Evolutionary conservation across 2,888 invertebrate species (phyloP), one percentile per base, ranked within the genome.

Genomic region (Lasiommata megera): DNA sequence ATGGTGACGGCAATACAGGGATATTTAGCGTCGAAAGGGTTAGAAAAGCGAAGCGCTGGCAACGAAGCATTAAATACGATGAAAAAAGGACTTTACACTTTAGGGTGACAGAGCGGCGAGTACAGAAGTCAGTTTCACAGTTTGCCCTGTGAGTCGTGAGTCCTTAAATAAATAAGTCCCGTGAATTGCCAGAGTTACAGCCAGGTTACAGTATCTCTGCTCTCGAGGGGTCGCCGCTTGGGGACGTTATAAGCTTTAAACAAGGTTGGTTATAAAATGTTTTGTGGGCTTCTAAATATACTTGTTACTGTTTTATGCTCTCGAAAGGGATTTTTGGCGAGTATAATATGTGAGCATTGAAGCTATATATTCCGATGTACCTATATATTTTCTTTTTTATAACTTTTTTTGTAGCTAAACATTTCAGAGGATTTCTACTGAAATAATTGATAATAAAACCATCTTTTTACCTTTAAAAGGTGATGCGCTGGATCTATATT

Each of bases 181-280:
- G 16, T 31, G 46, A 31, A 46, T 31, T 16, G 46, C 29, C 31
- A 16, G 46, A 46, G 46, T 46, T 46, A 46, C 29, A 31, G 46
- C 46, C 46, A 31, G 46, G 46, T 46, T 46, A 16, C 29, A 16
- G 46, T 31, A 14, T 9, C 31, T 16, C 16, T 16, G 17, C 31
- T 31, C 46, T 46, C 31, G 8, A 31, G 29, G 31, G 46, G 17
- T 31, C 29, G 46, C 16, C 46, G 29, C 46, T 46, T 31, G 31
- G 46, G 46, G 16, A 31, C 16, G 31, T 11, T 46, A 31, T 29
- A 31, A 31, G 46, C 46, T 46, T 46, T 31, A 46, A 46, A 46
- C 46, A 46, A 46, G 29, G 31, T 16, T 9, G 31, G 46, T 46
- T 46, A 46, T 46, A 46, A 31, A 46, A 46, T 46, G 46, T 46